phyloP scores from a whole-genome alignment of 2,113 vertebrate species.

The Plectropomus leopardus region DNA sequence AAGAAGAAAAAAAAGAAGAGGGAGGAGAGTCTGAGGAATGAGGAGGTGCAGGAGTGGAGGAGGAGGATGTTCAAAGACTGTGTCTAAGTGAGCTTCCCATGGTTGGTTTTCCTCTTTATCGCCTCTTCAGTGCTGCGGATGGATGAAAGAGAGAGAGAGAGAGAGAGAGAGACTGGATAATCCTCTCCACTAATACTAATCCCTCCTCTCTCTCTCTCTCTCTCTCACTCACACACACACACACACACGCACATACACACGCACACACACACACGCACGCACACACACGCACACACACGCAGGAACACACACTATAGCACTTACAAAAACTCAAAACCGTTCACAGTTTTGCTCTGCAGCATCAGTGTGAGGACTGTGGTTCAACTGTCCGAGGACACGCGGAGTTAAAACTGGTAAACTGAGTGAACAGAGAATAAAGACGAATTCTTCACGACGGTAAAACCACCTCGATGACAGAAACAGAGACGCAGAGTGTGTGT shows the following conservation, averaged over 20 bases:
- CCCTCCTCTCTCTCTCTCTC: constrained; percentile 37
- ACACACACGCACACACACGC: neutral
- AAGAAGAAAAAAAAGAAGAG: neutral
- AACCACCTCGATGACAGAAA: neutral
- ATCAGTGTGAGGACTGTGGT: constrained; percentile 11
- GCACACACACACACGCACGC: constrained; percentile 1
- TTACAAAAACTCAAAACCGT: no score
- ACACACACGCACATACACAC: constrained; percentile 25
- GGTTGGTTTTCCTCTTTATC: constrained; percentile 52
- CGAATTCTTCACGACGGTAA: neutral
- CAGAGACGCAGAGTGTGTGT: neutral
- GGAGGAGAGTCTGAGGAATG: neutral
- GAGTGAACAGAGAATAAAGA: neutral
- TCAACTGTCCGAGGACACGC: neutral
- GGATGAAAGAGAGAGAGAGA: constrained; percentile 5
- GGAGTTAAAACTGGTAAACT: neutral
- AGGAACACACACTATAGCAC: neutral
- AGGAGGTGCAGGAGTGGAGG: constrained; percentile 18
- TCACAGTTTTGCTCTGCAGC: constrained; percentile 3
- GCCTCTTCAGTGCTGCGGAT: constrained; percentile 25
- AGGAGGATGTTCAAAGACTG: constrained; percentile 46
- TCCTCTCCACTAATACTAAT: constrained; percentile 76
- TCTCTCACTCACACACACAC: constrained; percentile 17
- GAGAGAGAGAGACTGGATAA: constrained; percentile 59
- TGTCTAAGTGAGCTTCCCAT: constrained; percentile 53